Evolutionary conservation across 2,797 vertebrate species (phyloP).

Genomic region (Sylvia borin): DNA sequence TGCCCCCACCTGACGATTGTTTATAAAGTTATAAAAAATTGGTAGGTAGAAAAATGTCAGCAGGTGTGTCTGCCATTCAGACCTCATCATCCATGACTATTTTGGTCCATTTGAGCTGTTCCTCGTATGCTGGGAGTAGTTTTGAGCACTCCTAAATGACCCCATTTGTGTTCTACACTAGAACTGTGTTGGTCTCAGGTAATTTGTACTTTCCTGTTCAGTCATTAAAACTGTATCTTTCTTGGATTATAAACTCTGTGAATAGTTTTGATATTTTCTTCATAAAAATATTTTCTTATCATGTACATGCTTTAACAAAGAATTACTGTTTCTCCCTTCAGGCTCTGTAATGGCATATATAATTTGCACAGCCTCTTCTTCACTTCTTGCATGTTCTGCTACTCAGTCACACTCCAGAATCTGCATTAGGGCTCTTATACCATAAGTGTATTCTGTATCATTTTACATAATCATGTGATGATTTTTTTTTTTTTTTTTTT

Average conservation of each 20-base stretch:
- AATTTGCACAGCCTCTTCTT: background rate
- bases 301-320: background rate
- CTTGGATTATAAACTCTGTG: background rate
- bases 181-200: background rate
- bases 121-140: background rate
- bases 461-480: background rate
- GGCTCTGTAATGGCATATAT: background rate
- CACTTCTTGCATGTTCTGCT: background rate
- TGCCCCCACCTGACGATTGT: slow-evolving; percentile 9
- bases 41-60: slow-evolving; percentile 47
- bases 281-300: background rate
- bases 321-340: background rate
- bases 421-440: background rate
- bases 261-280: background rate
- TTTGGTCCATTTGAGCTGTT: background rate
- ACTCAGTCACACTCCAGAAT: background rate
- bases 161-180: background rate
- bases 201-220: background rate
- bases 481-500: too few species aligned
- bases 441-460: background rate
- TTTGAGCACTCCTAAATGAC: background rate
- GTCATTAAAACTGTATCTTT: background rate
- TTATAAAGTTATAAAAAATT: slow-evolving; percentile 48
- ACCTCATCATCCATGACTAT: background rate
- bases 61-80: background rate